Conservation (phyloP, 2,797 vertebrate genomes). For the Acridotheres tristis region DNA sequence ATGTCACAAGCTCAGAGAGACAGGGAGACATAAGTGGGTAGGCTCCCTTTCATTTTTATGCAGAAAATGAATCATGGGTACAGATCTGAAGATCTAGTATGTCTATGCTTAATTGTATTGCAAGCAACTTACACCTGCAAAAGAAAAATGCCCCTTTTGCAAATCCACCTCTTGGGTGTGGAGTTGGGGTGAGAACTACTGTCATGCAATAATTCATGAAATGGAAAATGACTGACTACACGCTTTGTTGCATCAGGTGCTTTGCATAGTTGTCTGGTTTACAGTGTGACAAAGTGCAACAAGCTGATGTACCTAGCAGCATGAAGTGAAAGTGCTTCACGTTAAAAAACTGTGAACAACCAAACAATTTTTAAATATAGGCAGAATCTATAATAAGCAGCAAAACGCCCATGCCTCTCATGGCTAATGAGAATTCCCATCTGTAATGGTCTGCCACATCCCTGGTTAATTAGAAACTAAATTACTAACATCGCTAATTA, state of each 20-base stretch:
- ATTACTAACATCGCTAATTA: constrained; percentile 66
- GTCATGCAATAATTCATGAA: background rate
- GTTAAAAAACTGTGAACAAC: constrained; percentile 9
- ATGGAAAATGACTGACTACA: constrained; percentile 38
- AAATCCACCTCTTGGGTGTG: constrained; percentile 31
- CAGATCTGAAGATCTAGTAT: background rate
- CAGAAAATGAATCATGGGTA: background rate
- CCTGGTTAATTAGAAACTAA: constrained; percentile 72
- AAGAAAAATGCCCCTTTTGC: constrained; percentile 21
- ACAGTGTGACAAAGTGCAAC: background rate
- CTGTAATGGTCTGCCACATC: constrained; percentile 37
- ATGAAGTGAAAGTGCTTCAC: background rate
- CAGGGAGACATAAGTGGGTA: background rate
- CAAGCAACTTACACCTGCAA: background rate
- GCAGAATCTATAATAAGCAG: constrained; percentile 44
- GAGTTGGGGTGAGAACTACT: background rate
- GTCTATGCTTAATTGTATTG: background rate
- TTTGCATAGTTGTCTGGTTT: constrained; percentile 1
- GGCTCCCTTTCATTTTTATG: background rate
- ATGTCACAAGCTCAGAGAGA: background rate
- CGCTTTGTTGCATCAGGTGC: background rate
- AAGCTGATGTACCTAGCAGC: background rate
- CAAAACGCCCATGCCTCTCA: constrained; percentile 24
- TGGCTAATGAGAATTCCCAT: constrained; percentile 53
- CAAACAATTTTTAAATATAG: constrained; percentile 28